Conservation (phyloP, 2,888 invertebrate species). For the Dinocampus coccinellae region DNA sequence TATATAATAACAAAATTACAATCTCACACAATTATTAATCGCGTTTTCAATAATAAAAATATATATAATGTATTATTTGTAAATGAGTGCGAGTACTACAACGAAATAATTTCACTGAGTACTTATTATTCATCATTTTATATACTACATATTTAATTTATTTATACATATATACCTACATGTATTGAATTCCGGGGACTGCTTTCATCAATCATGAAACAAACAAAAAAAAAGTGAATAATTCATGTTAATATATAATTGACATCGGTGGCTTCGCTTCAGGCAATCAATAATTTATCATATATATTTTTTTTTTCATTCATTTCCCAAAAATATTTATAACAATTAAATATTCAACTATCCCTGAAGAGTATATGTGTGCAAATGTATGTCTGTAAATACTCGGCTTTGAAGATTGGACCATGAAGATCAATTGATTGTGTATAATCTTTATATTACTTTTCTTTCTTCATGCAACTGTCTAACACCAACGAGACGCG, state of each 20-base stretch:
- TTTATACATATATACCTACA: background rate
- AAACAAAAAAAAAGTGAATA: conserved; percentile 1
- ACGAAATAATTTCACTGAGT: conserved; percentile 9
- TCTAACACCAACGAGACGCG: conserved; percentile 19
- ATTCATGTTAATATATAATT: background rate
- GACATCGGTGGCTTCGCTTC: conserved; percentile 1
- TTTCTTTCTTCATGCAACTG: conserved; percentile 4
- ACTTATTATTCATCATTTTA: background rate
- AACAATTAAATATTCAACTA: background rate
- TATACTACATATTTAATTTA: background rate
- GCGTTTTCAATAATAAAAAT: conserved; percentile 40
- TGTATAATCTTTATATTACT: conserved; percentile 23
- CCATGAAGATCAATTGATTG: conserved; percentile 33
- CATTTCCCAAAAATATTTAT: background rate
- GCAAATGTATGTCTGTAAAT: background rate
- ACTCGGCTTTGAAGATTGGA: conserved; percentile 22
- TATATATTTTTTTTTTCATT: background rate
- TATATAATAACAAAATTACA: conserved; percentile 17
- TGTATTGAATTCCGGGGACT: conserved; percentile 13
- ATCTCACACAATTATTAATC: conserved; percentile 36
- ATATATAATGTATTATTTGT: conserved; percentile 41
- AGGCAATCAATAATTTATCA: background rate
- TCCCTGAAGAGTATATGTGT: background rate
- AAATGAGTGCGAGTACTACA: conserved; percentile 23
- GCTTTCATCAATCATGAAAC: conserved; percentile 20